Base-by-base conservation (phyloP, 2,113 vertebrate genomes). In the Oreochromis aureus region DNA sequence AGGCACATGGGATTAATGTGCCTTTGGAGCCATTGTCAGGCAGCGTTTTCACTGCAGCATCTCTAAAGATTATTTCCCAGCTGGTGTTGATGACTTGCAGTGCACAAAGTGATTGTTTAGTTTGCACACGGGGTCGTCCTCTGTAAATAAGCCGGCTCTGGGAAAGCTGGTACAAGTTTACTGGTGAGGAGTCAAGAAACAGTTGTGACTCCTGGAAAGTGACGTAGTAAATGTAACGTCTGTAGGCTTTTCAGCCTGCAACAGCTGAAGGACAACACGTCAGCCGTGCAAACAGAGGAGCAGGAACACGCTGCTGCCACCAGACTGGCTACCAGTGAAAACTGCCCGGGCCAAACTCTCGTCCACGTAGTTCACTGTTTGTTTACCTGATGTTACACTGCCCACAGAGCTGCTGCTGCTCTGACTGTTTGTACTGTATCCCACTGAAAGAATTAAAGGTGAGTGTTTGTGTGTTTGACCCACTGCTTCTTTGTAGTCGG, bases 321-420 rank as follows among this genome's bases (percentile, higher is more conserved):
- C 39, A 84, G 36, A 27, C 48, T 63, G 58, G 79, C 32, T 46
- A 79, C n/a, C n/a, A 24, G 24, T 7, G 41, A 46, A 48, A 30
- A 18, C 3, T 48, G 69, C 41, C 41, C 5, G 13, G 27, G 48
- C 16, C 79, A 44, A 36, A 82, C 59, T 61, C 54, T 48, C 63
- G 9, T 54, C 78, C 32, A 16, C 19, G 7, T 36, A 19, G 10
- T 61, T 18, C 81, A 32, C 69, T 15, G 39, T 80, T 46, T 22
- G 90, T 89, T 87, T 86, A 91, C 86, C 85, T 94, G 89, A 88
- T 76, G 76, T 89, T 58, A 71, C 86, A 36, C 87, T 90, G 54
- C 92, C 80, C 85, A 78, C 54, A 85, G 54, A 80, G 66, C 73
- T 82, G 83, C 58, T 80, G 69, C 19, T 66, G 53, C 30, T 88